Evolutionary conservation across 2,888 invertebrate species (phyloP), one percentile per base, ranked within the genome.

Genomic region (Netelia melanura): DNA sequence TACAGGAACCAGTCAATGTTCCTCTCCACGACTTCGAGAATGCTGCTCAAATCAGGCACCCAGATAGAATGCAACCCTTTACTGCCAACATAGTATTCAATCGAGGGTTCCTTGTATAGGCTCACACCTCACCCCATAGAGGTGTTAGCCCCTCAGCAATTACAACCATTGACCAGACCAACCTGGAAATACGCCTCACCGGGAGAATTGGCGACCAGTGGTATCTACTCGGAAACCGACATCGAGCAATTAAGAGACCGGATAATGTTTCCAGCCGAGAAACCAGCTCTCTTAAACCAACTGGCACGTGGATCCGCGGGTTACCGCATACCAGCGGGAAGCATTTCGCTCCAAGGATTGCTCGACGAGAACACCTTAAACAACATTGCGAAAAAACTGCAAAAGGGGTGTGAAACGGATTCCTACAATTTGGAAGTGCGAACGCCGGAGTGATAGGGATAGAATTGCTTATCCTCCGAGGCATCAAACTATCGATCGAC

Each of bases 11-110:
- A 84, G 23, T 84, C 87, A 0, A 65, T 61, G 10, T 90, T 86
- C 54, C 82, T 89, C 48, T 67, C 89, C 17, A 86, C 90, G 3
- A 81, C 86, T 3, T 89, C 89, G 0, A 77, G 88, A 10, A 83
- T 90, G 0, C 17, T 91, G 0, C 71, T 86, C 2, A 77, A 72
- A n/a, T 52, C 82, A 0, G 89, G 85, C 0, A 84, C 86, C 38
- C 81, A 89, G 70, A 72, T 85, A 0, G 82, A 86, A 1, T 90
- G 89, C 52, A 86, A 85, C 25, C 23, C 80, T 0, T 8, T 88
- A 3, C 58, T 86, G 1, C 87, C 90, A 0, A 78, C 88, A 0
- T 21, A 86, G 10, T 89, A 85, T 23, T 21, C 21, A 1, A 68
- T 88, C 9, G 86, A 86, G 0, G 74, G 81, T 0, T 54, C 65